Base-by-base conservation (phyloP, 2,113 vertebrate species). In the Cebus imitator region DNA sequence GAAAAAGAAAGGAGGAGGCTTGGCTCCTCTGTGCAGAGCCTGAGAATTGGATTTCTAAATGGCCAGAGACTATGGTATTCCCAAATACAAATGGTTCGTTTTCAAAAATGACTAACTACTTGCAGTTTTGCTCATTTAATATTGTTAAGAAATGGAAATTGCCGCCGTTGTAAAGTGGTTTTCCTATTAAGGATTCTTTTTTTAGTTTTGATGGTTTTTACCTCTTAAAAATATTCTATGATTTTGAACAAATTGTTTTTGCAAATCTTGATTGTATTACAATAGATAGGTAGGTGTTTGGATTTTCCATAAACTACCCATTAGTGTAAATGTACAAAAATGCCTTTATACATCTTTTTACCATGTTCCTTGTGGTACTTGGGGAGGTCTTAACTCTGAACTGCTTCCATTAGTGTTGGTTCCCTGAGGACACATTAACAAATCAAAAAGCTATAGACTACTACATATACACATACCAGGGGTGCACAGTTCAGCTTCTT, bases 401-500 rank as follows among this genome's bases (percentile, higher is more conserved):
- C n/a, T 76, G 68, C 90, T 94, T 96, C 84, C 68, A 73, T 91
- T 95, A 85, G 68, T 97, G 87, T 93, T 93, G 85, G 94, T 97
- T 97, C 90, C 94, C 93, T 20, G 90, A 96, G 90, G 90, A 95
- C 81, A 75, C 90, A 80, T 97, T 90, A 95, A 95, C 76, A 94
- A 92, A 92, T 97, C 83, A 79, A 72, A 91, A 97, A 84, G 64
- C 90, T 35, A n/a, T 83, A 82, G 81, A 66, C 45, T 52, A 52
- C 75, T 94, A 92, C 78, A 92, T 79, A 87, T 61, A 68, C 88
- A 90, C 87, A 88, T 95, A 79, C 57, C 8, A 52, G 78, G 89
- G 40, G 18, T 76, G 25, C 4, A 0, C 58, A 52, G 84, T 85
- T 97, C 66, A 88, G 78, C 93, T 94, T 95, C 87, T 94, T 57